Base-by-base conservation (phyloP, 2,888 invertebrate species). In the Limnephilus marmoratus region DNA sequence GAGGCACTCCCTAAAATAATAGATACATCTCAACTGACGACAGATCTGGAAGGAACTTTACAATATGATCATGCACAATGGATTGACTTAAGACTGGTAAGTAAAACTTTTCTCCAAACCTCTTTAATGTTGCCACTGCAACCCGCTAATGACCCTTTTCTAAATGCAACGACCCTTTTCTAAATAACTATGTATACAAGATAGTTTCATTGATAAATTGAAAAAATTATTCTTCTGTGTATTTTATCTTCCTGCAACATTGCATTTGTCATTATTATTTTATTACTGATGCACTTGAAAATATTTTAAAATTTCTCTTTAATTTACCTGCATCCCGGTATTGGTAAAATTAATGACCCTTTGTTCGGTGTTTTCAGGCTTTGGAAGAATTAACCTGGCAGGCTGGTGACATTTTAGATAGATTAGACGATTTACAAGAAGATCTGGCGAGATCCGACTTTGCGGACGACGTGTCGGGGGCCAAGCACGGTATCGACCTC, bases 331-430 rank as follows among this genome's bases (percentile, higher is more conserved):
- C 53, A 68, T 24, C 18, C 24, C 24, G 7, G 45, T 82, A 82
- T 15, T 82, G 12, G 13, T 31, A 13, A 29, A 68, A 37, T 88
- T 18, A 9, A 68, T 34, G 24, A 88, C 53, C 3, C n/a, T 68
- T 24, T 68, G 5, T 24, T 68, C n/a, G 24, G 13, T 92, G 96
- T 89, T 90, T 90, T 41, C 88, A 96, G 96, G 98, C 99, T 92
- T 97, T 99, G 94, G 99, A 99, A 96, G 99, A 99, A 95, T 98
- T 99, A 95, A 98, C 98, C 94, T 99, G 99, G 99, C 99, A 99
- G 96, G 98, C 99, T 2, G 98, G 98, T 89, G 99, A 99, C 95
- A 97, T 99, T 94, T 96, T 99, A 93, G 99, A 99, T 95, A 97
- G 99, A 93, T 96, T 99, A 93, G 99, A 99, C 94, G 98, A 99